A percentile compares a stretch with the other conserved stretches of the same genome.
Evolutionary conservation across 1,140 invertebrate species (phyloP).

Genomic region (Drosophila bipectinata): DNA sequence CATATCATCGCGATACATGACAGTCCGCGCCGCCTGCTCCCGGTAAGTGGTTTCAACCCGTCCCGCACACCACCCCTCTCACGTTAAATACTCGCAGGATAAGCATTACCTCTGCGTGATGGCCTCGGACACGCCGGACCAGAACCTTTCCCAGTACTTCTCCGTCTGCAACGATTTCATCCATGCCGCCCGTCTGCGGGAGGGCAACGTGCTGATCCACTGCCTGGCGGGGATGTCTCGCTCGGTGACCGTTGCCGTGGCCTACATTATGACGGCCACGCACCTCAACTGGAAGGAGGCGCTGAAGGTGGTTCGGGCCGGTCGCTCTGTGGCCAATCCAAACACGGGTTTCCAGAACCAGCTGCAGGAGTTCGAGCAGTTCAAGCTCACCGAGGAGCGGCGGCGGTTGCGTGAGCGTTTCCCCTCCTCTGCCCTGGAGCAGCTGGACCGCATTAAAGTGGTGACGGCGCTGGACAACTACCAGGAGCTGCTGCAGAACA

Average conservation of each 20-base stretch:
- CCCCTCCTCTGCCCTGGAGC: conserved; percentile 90
- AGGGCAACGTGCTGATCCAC: conserved; percentile 97
- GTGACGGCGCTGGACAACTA: conserved; percentile 91
- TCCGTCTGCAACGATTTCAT: conserved; percentile 98
- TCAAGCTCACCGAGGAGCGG: conserved; percentile 92
- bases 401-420: conserved; percentile 92
- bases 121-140: conserved; percentile 95
- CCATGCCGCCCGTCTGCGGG: conserved; percentile 93
- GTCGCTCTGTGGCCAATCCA: conserved; percentile 95
- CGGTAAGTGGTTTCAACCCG: conserved; percentile 86
- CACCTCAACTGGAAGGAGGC: conserved; percentile 96
- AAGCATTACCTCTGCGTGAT: conserved; percentile 97
- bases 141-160: conserved; percentile 97
- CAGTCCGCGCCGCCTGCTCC: conserved; percentile 92
- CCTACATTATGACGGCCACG: conserved; percentile 95
- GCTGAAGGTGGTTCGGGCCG: conserved; percentile 95
- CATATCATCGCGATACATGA: conserved; percentile 98
- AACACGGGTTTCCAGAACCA: conserved; percentile 98
- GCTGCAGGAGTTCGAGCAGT: conserved; percentile 95
- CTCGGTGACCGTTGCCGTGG: conserved; percentile 95
- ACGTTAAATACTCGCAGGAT: conserved; percentile 87
- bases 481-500: conserved; percentile 90
- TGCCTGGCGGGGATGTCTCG: conserved; percentile 98
- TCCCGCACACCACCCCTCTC: neutral
- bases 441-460: conserved; percentile 91